Conservation (phyloP, 2,888 invertebrate genomes). For the Glaucopsyche alexis region DNA sequence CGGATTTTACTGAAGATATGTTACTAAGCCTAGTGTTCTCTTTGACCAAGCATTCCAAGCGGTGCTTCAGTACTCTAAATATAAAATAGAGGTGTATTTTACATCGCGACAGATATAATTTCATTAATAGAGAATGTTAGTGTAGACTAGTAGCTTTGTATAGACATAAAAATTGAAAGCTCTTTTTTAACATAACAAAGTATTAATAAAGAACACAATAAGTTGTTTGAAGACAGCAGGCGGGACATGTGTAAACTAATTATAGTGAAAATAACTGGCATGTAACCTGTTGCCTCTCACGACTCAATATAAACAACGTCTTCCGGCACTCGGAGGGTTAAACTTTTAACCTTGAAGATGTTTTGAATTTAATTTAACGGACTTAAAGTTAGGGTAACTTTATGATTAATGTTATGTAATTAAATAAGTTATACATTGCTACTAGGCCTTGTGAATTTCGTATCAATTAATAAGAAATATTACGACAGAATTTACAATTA, state of each 20-base stretch:
- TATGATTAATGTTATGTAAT: too few species aligned
- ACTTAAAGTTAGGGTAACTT: background rate
- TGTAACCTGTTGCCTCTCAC: slow-evolving; percentile 29
- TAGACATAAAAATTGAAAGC: background rate
- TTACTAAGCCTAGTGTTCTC: background rate
- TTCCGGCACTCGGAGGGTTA: slow-evolving; percentile 16
- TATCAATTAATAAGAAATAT: too few species aligned
- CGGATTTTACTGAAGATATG: background rate
- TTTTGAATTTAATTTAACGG: slow-evolving; percentile 13
- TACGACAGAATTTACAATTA: too few species aligned
- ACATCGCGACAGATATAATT: background rate
- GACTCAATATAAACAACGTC: slow-evolving; percentile 19
- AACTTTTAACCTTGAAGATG: slow-evolving; percentile 22
- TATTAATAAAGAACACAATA: slow-evolving; percentile 9
- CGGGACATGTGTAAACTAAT: slow-evolving; percentile 28
- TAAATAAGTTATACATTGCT: too few species aligned
- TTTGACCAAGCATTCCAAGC: slow-evolving; percentile 4
- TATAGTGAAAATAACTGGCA: slow-evolving; percentile 16
- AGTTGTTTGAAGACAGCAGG: slow-evolving; percentile 9
- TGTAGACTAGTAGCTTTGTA: background rate
- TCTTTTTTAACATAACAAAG: background rate
- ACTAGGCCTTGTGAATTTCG: too few species aligned
- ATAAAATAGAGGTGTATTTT: too few species aligned
- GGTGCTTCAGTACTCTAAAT: background rate
- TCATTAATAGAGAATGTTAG: background rate